Conservation (phyloP, 1,140 invertebrate species). For the Drosophila tsacasi region DNA sequence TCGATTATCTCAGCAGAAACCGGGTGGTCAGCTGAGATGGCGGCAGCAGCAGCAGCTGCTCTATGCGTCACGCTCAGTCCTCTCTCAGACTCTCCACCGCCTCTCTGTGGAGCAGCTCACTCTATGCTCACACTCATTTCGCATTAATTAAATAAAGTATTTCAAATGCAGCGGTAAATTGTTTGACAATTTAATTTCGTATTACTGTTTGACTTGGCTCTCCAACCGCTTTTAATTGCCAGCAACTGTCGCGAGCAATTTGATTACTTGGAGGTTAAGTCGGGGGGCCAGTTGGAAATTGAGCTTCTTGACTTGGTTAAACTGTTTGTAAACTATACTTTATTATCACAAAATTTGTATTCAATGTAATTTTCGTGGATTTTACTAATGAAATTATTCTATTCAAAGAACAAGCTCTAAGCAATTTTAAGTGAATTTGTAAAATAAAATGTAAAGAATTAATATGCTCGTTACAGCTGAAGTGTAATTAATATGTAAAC, state of each 20-base stretch:
- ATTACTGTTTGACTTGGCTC: constrained; percentile 56
- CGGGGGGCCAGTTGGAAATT: background rate
- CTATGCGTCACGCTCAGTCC: constrained; percentile 44
- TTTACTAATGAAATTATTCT: background rate
- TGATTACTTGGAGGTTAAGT: constrained; percentile 39
- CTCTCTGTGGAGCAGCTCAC: background rate
- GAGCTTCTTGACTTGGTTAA: background rate
- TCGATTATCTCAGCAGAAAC: constrained; percentile 37
- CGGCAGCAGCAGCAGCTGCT: constrained; percentile 40
- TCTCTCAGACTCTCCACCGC: constrained; percentile 1
- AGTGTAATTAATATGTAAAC: too few relatives aligned
- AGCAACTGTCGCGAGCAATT: constrained; percentile 31
- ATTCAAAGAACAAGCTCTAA: background rate
- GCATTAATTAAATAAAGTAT: constrained; percentile 77
- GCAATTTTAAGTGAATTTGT: too few relatives aligned
- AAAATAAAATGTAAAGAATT: too few relatives aligned
- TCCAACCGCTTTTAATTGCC: constrained; percentile 70
- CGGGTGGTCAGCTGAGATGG: constrained; percentile 42
- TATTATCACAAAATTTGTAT: background rate
- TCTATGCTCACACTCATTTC: constrained; percentile 50
- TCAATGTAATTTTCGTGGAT: background rate
- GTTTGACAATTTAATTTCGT: constrained; percentile 74
- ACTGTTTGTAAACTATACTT: background rate
- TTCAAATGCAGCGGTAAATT: constrained; percentile 69
- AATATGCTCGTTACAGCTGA: too few relatives aligned